phyloP scores from a whole-genome alignment of 1,140 invertebrate genomes.

The Drosophila neocordata region DNA sequence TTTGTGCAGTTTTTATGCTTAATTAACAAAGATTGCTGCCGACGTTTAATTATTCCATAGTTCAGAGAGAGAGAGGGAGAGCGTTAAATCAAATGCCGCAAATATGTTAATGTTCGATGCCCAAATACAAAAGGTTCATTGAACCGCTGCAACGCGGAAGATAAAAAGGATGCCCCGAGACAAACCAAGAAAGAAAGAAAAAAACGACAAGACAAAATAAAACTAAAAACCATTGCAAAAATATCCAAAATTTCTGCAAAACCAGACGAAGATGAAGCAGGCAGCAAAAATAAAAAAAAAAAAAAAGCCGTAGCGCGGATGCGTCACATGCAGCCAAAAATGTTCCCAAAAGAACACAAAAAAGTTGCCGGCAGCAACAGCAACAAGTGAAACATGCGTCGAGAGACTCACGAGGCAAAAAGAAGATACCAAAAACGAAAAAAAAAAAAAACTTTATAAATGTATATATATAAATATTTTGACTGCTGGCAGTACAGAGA shows the following conservation, averaged over 20 bases:
- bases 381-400: conserved; percentile 68
- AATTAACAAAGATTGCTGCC: conserved; percentile 73
- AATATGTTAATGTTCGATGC: conserved; percentile 62
- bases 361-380: conserved; percentile 24
- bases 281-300: conserved; percentile 8
- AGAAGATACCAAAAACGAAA: conserved; percentile 30
- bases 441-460: conserved; percentile 31
- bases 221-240: conserved; percentile 44
- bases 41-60: conserved; percentile 64
- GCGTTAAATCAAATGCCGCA: conserved; percentile 68
- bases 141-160: conserved; percentile 75
- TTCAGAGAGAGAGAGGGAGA: conserved; percentile 1
- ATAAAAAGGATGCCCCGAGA: conserved; percentile 79
- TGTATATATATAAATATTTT: conserved; percentile 69
- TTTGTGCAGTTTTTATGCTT: conserved; percentile 65
- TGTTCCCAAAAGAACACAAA: conserved; percentile 53
- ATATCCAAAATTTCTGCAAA: conserved; percentile 75
- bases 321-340: conserved; percentile 72
- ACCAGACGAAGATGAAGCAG: conserved; percentile 33
- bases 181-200: conserved; percentile 52
- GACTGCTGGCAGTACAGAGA: conserved; percentile 58
- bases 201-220: too few relatives aligned
- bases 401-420: background rate
- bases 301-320: conserved; percentile 41
- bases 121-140: conserved; percentile 46